Evolutionary conservation across 2,888 invertebrate species (phyloP).

Genomic region (Volucella zonaria): DNA sequence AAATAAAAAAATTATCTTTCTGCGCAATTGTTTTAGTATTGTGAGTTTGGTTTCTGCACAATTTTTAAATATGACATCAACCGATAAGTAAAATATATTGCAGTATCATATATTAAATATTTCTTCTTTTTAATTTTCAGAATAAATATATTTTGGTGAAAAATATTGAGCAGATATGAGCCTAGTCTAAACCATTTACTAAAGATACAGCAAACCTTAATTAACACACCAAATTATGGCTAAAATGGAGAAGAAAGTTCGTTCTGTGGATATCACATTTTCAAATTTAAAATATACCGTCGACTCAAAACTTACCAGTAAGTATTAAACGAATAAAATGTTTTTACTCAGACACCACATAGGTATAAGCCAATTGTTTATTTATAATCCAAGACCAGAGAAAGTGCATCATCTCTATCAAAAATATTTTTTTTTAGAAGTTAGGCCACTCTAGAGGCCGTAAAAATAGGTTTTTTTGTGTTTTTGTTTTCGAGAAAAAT

Average conservation of each 20-base stretch:
- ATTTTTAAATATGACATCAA: not conserved
- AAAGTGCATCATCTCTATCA: too few relatives aligned
- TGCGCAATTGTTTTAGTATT: not conserved
- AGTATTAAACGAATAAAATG: slow-evolving; percentile 23
- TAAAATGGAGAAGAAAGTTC: slow-evolving; percentile 64
- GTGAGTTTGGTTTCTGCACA: not conserved
- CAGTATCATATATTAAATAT: too few relatives aligned
- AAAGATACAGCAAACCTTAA: not conserved
- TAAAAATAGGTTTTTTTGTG: too few relatives aligned
- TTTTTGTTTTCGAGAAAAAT: too few relatives aligned
- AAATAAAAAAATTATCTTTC: slow-evolving; percentile 6
- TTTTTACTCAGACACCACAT: too few relatives aligned
- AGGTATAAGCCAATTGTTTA: not conserved
- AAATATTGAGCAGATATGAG: slow-evolving; percentile 41
- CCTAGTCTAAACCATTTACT: slow-evolving; percentile 5
- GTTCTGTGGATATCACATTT: slow-evolving; percentile 70
- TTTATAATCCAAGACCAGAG: not conserved
- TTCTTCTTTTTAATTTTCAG: slow-evolving; percentile 46
- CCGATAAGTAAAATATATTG: slow-evolving; percentile 22
- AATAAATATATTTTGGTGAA: slow-evolving; percentile 12
- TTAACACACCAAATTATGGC: slow-evolving; percentile 16
- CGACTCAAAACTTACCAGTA: slow-evolving; percentile 47
- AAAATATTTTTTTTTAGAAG: too few relatives aligned
- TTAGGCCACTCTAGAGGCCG: too few relatives aligned
- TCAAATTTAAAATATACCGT: slow-evolving; percentile 60